Conservation (phyloP, 2,888 invertebrate species). For the Euclidia mi region DNA sequence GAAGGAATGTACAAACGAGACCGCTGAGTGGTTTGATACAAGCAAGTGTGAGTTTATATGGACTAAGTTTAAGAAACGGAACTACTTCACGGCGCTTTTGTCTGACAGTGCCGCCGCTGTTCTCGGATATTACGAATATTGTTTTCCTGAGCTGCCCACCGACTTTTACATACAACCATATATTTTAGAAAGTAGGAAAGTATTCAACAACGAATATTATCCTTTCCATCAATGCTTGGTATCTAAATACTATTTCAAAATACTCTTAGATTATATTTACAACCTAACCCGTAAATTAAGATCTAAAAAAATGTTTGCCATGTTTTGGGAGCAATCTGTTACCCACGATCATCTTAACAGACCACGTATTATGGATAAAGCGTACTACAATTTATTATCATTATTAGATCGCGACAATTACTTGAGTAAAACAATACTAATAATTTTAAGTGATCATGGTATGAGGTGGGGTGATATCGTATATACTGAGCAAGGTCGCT, state of each 20-base stretch:
- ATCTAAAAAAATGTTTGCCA: constrained; percentile 92
- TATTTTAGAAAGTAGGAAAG: constrained; percentile 91
- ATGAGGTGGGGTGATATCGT: constrained; percentile 96
- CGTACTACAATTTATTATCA: constrained; percentile 90
- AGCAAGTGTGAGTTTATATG: constrained; percentile 94
- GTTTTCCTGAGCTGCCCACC: constrained; percentile 92
- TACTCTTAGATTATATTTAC: constrained; percentile 92
- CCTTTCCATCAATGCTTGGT: constrained; percentile 90
- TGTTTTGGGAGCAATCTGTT: constrained; percentile 95
- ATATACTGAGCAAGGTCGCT: constrained; percentile 94
- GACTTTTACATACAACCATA: constrained; percentile 95
- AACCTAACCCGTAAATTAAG: constrained; percentile 91
- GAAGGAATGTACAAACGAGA: neutral
- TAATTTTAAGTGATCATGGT: constrained; percentile 97
- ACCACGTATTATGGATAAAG: constrained; percentile 93
- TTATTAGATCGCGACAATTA: constrained; percentile 84
- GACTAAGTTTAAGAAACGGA: constrained; percentile 92
- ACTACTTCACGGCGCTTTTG: constrained; percentile 93
- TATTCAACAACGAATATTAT: constrained; percentile 91
- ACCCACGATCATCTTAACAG: constrained; percentile 96
- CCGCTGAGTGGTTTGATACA: neutral
- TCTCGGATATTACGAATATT: constrained; percentile 56
- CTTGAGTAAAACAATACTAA: constrained; percentile 91
- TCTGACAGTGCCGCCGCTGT: constrained; percentile 92
- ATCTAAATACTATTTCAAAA: constrained; percentile 91